Evolutionary conservation across 2,888 invertebrate species (phyloP), one percentile per base, ranked within the genome.

Genomic region (Ochropleura leucogaster): DNA sequence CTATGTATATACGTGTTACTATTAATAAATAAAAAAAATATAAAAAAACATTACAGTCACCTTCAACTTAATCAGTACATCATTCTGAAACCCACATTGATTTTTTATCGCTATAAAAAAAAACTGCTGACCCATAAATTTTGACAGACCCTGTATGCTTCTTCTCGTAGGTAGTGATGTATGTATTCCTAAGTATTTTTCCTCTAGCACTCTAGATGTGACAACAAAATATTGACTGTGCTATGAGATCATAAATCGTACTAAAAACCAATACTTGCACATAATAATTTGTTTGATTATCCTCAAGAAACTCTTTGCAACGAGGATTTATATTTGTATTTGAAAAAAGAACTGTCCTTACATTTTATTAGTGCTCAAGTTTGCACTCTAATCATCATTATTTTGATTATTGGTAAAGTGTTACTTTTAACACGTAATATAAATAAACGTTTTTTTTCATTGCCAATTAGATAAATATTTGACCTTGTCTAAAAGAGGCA

Each of bases 241-340:
- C 55, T 55, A 64, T 80, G 72, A 72, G 46, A 63, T 81, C 77
- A 72, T 57, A 44, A 72, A 59, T 72, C 40, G 20, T 49, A 62
- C 55, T 70, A 30, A 55, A 68, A 68, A 49, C 57, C 51, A 72
- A 80, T 66, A 75, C 30, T 59, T 49, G 71, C 64, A 53, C 44
- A 12, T 47, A 66, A 20, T 53, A 62, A 62, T 59, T 72, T 76
- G 66, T 80, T 76, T 80, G 77, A 47, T 65, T 65, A 72, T 77
- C 62, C 71, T 77, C 18, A 71, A 55, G 30, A 77, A 63, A 66
- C 40, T 53, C 62, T 49, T 65, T 16, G 59, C 8, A 42, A 14
- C n/a, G 14, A 14, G 3, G 44, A 53, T 20, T 57, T 60, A 18
- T 63, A 49, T 76, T 76, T 67, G 46, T 46, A 6, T 60, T 66